Evolutionary conservation across 2,888 invertebrate genomes (phyloP).

Genomic region (Coelopa pilipes): DNA sequence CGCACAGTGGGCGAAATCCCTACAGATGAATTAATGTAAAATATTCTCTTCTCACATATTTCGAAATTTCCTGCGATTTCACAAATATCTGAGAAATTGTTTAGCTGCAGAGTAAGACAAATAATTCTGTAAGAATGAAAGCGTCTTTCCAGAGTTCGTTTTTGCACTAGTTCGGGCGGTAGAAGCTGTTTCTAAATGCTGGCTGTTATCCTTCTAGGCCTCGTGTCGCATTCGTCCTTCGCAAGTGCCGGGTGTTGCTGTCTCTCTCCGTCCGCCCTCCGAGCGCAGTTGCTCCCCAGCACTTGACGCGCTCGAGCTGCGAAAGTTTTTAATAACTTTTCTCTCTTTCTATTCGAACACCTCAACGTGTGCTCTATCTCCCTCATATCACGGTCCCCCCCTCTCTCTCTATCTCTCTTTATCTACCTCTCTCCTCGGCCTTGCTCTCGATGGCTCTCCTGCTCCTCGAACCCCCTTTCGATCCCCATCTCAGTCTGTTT

Average conservation of each 20-base stretch:
- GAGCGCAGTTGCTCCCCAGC: no score
- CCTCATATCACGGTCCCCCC: no score
- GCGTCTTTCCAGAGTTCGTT: no score
- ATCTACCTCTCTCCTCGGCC: neutral
- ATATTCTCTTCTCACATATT: neutral
- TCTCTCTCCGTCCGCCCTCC: neutral
- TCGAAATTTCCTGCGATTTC: neutral
- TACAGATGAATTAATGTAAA: neutral
- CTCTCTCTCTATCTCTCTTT: neutral
- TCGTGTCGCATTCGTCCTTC: neutral
- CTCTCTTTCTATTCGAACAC: slow-evolving; percentile 7
- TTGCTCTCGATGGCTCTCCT: neutral
- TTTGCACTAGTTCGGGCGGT: no score
- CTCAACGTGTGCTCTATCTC: slow-evolving; percentile 3
- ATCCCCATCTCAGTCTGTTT: no score
- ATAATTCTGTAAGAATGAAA: no score
- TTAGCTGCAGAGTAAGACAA: no score
- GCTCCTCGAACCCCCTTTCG: no score
- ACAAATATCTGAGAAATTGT: no score
- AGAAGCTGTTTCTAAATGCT: no score
- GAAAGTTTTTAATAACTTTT: slow-evolving; percentile 22
- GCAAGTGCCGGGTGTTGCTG: neutral
- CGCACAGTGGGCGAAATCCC: neutral
- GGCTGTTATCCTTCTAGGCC: neutral
- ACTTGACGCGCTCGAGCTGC: neutral